Percentiles rank a stretch among this genome's conserved stretches.
These are phyloP conservation scores for Idaea aversata DNA, from an alignment of 2,888 invertebrate genomes.

Conservation along the genomic window DNA sequence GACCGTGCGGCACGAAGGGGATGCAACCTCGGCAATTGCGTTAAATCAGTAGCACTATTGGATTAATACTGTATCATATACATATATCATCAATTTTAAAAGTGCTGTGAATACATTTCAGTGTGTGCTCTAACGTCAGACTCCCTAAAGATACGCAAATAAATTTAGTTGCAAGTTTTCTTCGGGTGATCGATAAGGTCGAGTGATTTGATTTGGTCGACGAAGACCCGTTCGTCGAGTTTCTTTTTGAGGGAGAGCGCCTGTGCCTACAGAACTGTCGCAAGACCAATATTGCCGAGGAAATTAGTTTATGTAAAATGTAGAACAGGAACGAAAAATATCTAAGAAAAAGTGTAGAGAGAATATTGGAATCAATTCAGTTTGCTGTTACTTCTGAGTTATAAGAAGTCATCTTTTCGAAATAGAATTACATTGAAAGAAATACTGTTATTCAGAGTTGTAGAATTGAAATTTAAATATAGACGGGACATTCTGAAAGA, in stretches of 20 bases:
- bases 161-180: slow-evolving; percentile 71
- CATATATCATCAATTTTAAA: slow-evolving; percentile 31
- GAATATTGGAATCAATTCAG: slow-evolving; percentile 72
- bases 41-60: slow-evolving; percentile 75
- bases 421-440: slow-evolving; percentile 49
- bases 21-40: slow-evolving; percentile 75
- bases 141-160: slow-evolving; percentile 52
- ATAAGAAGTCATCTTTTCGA: slow-evolving; percentile 51
- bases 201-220: slow-evolving; percentile 77
- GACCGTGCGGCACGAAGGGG: slow-evolving; percentile 60
- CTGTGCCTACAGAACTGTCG: slow-evolving; percentile 75
- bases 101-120: slow-evolving; percentile 20
- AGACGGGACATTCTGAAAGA: slow-evolving; percentile 14
- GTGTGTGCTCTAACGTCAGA: slow-evolving; percentile 21
- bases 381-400: slow-evolving; percentile 56
- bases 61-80: slow-evolving; percentile 65
- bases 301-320: slow-evolving; percentile 81
- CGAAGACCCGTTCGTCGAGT: slow-evolving; percentile 63
- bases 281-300: slow-evolving; percentile 78
- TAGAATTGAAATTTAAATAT: slow-evolving; percentile 17
- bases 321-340: slow-evolving; percentile 76
- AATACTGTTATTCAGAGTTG: slow-evolving; percentile 25
- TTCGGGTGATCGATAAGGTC: slow-evolving; percentile 72
- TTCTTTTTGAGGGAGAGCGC: slow-evolving; percentile 69
- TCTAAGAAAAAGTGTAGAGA: slow-evolving; percentile 66